Conservation (phyloP, 2,113 vertebrate species). For the Nibea albiflora region DNA sequence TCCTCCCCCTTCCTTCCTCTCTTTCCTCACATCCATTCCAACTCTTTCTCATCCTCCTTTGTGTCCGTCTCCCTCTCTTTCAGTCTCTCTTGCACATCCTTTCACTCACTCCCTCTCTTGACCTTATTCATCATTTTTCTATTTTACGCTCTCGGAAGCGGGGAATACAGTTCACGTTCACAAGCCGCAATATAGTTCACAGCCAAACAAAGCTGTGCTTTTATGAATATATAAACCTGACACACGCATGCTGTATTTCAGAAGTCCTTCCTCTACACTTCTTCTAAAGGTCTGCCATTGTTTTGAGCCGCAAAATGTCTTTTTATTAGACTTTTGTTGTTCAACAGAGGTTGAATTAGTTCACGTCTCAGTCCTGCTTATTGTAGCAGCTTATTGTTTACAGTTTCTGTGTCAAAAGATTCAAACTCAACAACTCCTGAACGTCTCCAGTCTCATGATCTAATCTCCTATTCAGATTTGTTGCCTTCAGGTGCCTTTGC, state of each 20-base stretch:
- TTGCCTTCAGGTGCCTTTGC: conserved; percentile 43
- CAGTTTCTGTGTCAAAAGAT: background rate
- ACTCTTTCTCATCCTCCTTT: conserved; percentile 37
- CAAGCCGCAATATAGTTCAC: conserved; percentile 8
- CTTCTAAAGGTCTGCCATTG: background rate
- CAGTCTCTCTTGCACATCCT: conserved; percentile 28
- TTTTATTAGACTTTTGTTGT: background rate
- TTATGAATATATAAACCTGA: conserved; percentile 6
- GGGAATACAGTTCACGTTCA: conserved; percentile 18
- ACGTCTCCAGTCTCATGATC: conserved; percentile 4
- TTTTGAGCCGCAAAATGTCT: background rate
- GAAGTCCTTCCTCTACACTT: background rate
- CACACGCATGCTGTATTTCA: background rate
- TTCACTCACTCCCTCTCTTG: conserved; percentile 28
- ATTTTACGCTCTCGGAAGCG: conserved; percentile 6
- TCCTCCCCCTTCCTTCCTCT: conserved; percentile 27
- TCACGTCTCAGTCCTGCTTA: background rate
- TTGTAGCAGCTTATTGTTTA: background rate
- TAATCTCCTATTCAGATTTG: conserved; percentile 50
- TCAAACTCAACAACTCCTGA: conserved; percentile 6
- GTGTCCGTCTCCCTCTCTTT: conserved; percentile 5
- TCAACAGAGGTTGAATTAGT: background rate
- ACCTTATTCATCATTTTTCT: conserved; percentile 43
- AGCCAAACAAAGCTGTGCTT: conserved; percentile 16
- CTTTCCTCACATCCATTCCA: conserved; percentile 26